These are phyloP conservation scores for Leptonema lineaticorne DNA, from an alignment of 1,140 invertebrate species.

Conservation along the genomic window DNA sequence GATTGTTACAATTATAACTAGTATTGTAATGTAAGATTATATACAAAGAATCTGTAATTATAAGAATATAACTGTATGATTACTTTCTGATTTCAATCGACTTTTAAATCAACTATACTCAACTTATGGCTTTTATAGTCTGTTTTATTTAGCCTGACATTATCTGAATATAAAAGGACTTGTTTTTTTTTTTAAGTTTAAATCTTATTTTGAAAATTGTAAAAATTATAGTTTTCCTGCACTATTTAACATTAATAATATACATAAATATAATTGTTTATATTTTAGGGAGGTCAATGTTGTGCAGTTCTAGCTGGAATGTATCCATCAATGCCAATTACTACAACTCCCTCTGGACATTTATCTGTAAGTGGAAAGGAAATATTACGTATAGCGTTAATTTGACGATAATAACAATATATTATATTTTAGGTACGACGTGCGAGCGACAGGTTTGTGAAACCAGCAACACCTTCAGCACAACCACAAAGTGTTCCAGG, in stretches of 20 bases:
- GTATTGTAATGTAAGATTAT: neutral
- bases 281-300: slow-evolving; percentile 35
- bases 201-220: no score
- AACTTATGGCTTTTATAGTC: no score
- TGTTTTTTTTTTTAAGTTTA: no score
- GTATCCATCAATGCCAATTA: slow-evolving; percentile 34
- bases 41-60: neutral
- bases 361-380: slow-evolving; percentile 28
- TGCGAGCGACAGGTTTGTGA: slow-evolving; percentile 75
- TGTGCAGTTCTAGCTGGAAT: slow-evolving; percentile 36
- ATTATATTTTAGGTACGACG: slow-evolving; percentile 57
- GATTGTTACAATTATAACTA: neutral
- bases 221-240: no score
- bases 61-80: neutral
- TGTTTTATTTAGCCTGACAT: no score
- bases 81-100: neutral
- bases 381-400: neutral
- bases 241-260: no score
- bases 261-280: neutral
- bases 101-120: no score
- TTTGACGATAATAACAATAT: neutral
- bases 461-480: slow-evolving; percentile 66
- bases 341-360: slow-evolving; percentile 21
- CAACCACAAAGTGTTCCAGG: slow-evolving; percentile 43
- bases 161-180: no score